A percentile compares a stretch with the other conserved stretches of the same genome.
Conservation (phyloP, 2,888 invertebrate genomes). For the Caenorhabditis sulstoni region DNA sequence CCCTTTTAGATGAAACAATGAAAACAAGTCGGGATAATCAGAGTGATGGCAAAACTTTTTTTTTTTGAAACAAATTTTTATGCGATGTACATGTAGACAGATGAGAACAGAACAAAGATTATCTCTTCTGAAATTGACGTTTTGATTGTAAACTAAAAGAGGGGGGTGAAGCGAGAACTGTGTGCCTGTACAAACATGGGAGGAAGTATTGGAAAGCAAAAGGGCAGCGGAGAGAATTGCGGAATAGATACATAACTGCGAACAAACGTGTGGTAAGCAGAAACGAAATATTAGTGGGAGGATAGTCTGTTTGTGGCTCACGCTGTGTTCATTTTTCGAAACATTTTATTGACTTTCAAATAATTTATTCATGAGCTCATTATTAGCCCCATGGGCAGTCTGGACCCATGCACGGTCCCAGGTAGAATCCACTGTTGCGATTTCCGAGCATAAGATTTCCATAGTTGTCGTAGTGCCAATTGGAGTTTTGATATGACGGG, state of each 20-base stretch:
- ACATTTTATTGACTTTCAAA: not conserved
- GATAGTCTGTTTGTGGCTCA: not conserved
- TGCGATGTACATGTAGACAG: no score
- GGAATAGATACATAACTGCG: no score
- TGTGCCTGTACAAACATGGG: slow-evolving; percentile 10
- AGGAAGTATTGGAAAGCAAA: not conserved
- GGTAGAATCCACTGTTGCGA: slow-evolving; percentile 51
- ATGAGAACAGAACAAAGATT: not conserved
- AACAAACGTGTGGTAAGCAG: slow-evolving; percentile 12
- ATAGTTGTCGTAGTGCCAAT: slow-evolving; percentile 48
- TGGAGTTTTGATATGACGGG: slow-evolving; percentile 12
- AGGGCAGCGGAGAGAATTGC: not conserved
- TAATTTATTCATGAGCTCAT: not conserved
- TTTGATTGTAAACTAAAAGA: no score
- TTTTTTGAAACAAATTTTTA: not conserved
- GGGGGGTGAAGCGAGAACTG: not conserved
- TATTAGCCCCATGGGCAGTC: slow-evolving; percentile 56
- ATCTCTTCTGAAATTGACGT: not conserved
- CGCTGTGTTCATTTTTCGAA: not conserved
- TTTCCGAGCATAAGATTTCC: slow-evolving; percentile 52
- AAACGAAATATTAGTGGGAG: not conserved
- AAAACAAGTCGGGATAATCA: not conserved
- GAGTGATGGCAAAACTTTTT: not conserved
- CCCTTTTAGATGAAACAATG: no score
- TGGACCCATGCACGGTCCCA: slow-evolving; percentile 48